phyloP scores from a whole-genome alignment of 2,888 invertebrate species.

The Lacanobia oleracea region DNA sequence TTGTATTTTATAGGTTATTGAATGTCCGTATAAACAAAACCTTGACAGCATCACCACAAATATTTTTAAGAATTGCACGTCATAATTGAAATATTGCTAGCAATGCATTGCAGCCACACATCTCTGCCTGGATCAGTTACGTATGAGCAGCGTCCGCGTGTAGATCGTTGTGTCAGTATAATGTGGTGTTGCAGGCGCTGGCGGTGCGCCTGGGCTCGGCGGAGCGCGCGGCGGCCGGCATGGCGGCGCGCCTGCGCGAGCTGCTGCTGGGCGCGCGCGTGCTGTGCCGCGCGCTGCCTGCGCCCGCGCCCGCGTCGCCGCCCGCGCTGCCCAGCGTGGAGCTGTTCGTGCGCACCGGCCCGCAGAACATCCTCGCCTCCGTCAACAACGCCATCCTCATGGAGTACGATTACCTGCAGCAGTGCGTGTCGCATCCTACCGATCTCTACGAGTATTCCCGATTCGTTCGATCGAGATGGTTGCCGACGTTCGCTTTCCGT shows the following conservation, averaged over 20 bases:
- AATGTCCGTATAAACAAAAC: too few relatives aligned
- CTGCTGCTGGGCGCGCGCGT: conserved; percentile 89
- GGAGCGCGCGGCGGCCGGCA: conserved; percentile 86
- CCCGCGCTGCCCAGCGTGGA: conserved; percentile 90
- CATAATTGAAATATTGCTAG: too few relatives aligned
- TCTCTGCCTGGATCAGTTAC: too few relatives aligned
- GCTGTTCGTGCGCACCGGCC: conserved; percentile 92
- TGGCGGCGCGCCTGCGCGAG: conserved; percentile 91
- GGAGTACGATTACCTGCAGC: conserved; percentile 90
- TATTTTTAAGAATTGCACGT: too few relatives aligned
- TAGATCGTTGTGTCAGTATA: background rate
- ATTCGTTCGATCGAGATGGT: conserved; percentile 5
- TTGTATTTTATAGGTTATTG: too few relatives aligned
- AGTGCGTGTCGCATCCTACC: conserved; percentile 72
- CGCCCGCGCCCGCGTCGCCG: conserved; percentile 56
- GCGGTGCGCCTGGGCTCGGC: conserved; percentile 91
- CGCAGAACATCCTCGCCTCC: conserved; percentile 92
- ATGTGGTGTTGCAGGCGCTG: conserved; percentile 82
- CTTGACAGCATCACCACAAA: too few relatives aligned
- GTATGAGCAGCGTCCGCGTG: background rate
- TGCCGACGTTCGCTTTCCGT: conserved; percentile 6
- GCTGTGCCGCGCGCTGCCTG: conserved; percentile 82
- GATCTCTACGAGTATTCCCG: conserved; percentile 12
- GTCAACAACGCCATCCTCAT: conserved; percentile 93
- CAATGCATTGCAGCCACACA: too few relatives aligned